phyloP scores from a whole-genome alignment of 2,888 invertebrate genomes.

The Siphonodentalium dalli region DNA sequence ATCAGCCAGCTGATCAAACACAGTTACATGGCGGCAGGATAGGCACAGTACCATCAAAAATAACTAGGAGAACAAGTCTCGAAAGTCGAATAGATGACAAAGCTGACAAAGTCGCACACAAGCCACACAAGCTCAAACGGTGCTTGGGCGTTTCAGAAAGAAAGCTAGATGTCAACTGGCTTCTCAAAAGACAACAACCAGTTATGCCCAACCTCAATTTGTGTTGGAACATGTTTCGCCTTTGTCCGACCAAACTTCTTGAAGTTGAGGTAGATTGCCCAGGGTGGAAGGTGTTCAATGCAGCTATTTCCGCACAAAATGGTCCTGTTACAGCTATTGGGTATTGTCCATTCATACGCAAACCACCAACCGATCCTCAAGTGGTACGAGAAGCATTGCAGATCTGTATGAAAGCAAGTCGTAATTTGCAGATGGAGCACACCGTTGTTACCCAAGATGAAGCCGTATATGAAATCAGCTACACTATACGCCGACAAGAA shows the following conservation, averaged over 20 bases:
- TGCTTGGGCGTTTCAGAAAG: too few relatives aligned
- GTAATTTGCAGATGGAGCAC: neutral
- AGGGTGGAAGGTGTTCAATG: slow-evolving; percentile 1
- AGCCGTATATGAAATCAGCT: slow-evolving; percentile 2
- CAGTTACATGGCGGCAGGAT: too few relatives aligned
- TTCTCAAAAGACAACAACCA: too few relatives aligned
- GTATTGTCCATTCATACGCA: slow-evolving; percentile 1
- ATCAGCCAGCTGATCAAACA: too few relatives aligned
- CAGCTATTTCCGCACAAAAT: neutral
- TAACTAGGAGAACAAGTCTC: too few relatives aligned
- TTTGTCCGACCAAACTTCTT: slow-evolving; percentile 2
- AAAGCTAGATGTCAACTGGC: too few relatives aligned
- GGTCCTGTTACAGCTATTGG: neutral
- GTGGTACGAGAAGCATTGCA: neutral
- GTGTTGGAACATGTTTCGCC: neutral
- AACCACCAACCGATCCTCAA: slow-evolving; percentile 2
- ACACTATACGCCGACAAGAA: neutral
- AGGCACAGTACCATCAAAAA: too few relatives aligned
- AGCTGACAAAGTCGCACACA: too few relatives aligned
- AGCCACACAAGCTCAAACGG: too few relatives aligned
- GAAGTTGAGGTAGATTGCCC: slow-evolving; percentile 5
- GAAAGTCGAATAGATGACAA: too few relatives aligned
- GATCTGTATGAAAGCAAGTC: slow-evolving; percentile 3
- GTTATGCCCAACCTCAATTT: neutral
- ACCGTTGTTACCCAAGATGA: slow-evolving; percentile 3